Base-by-base conservation (phyloP, 2,888 invertebrate species). In the Tromatobia lineatoria region DNA sequence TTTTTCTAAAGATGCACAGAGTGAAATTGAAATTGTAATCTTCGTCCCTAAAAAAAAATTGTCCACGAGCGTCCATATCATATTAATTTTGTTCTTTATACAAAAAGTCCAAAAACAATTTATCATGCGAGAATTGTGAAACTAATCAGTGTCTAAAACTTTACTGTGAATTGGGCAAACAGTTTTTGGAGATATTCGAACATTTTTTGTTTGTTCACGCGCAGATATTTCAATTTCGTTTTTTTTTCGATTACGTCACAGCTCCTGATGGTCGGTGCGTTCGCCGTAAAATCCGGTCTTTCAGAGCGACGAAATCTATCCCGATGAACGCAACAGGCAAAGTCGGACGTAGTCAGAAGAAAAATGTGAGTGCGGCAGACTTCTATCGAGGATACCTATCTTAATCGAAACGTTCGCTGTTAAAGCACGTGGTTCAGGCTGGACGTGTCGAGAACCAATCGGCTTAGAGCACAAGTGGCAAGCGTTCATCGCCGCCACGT, bases 331-430 rank as follows among this genome's bases (percentile, higher is more conserved):
- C 38, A 66, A 66, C 34, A 66, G 54, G 42, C 54, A 54, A 71
- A 7, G 42, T 0, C 42, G 18, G 57, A 59, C 38, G 13, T 25
- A 59, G 42, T 8, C 7, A 45, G 18, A 15, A 8, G 29, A 8
- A 18, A 34, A n/a, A 4, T 45, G 45, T 25, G 57, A 18, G 47
- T 38, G 8, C 23, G 71, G 15, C 42, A 29, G 25, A 45, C 23
- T 25, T 73, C 18, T 83, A 77, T 67, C 67, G 57, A 66, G 23
- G n/a, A 42, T 45, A 45, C 34, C 45, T 57, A 83, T 83, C 76
- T 76, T 77, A 80, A 83, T 77, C 67, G 83, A 83, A 83, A 83
- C 59, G 47, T 80, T 52, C 47, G 18, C 25, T 64, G 13, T 11
- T 23, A 18, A 47, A 69, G 64, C 52, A 20, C 29, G 18, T 25